These are phyloP conservation scores for Metalampra italica DNA, from an alignment of 2,888 invertebrate genomes.

Conservation along the genomic window DNA sequence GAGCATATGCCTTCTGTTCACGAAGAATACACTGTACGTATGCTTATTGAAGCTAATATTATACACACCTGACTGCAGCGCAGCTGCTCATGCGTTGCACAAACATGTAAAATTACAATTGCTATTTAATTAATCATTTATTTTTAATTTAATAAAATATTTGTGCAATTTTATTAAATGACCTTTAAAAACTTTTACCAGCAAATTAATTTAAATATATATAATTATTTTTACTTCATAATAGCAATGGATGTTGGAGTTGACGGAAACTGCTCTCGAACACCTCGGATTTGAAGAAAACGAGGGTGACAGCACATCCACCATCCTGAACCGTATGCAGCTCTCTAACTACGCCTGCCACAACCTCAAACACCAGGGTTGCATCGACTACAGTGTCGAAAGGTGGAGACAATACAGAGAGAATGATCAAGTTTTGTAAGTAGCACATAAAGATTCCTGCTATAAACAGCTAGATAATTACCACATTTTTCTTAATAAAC, in stretches of 20 bases:
- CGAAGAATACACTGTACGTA: constrained; percentile 48
- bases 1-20: constrained; percentile 51
- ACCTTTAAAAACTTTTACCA: too few species aligned
- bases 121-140: too few species aligned
- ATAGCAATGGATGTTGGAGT: constrained; percentile 67
- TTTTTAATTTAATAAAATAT: too few species aligned
- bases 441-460: constrained; percentile 1
- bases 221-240: constrained; percentile 5
- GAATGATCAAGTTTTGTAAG: constrained; percentile 34
- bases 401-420: constrained; percentile 48
- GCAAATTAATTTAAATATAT: not conserved
- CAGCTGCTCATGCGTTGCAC: too few species aligned
- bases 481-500: too few species aligned
- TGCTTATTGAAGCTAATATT: not conserved
- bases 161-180: too few species aligned
- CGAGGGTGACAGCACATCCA: constrained; percentile 67
- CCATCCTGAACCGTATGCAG: constrained; percentile 78
- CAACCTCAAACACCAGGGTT: constrained; percentile 77
- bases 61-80: too few species aligned
- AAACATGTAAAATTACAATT: too few species aligned
- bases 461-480: too few species aligned
- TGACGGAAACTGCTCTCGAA: constrained; percentile 66
- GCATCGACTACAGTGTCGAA: constrained; percentile 62
- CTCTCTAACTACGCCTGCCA: constrained; percentile 82
- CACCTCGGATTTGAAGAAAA: constrained; percentile 71